These are phyloP conservation scores for Barypeithes pellucidus DNA, from an alignment of 2,888 invertebrate genomes.

Conservation along the genomic window DNA sequence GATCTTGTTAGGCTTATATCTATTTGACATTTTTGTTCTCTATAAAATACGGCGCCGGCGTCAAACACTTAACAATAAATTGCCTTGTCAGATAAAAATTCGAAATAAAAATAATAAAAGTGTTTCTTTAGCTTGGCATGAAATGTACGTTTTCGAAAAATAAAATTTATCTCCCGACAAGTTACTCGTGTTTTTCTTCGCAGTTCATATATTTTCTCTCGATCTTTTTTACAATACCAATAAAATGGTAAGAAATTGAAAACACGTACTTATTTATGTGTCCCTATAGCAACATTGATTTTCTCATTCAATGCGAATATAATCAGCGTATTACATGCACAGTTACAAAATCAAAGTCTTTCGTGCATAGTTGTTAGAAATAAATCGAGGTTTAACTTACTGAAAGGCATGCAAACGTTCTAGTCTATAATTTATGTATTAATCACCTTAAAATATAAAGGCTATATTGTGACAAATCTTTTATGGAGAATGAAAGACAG, in stretches of 20 bases:
- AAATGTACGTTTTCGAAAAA: not conserved
- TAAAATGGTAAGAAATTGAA: constrained; percentile 3
- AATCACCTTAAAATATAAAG: not conserved
- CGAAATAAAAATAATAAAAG: no score
- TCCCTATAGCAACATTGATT: constrained; percentile 49
- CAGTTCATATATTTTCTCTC: not conserved
- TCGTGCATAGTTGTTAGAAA: constrained; percentile 24
- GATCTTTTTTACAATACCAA: not conserved
- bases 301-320: constrained; percentile 23
- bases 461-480: not conserved
- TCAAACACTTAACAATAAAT: no score
- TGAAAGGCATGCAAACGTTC: constrained; percentile 17
- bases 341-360: constrained; percentile 25
- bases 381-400: constrained; percentile 1
- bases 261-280: constrained; percentile 27
- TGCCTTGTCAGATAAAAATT: no score
- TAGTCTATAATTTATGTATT: not conserved
- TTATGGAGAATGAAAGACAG: not conserved
- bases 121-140: no score
- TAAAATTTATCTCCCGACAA: not conserved
- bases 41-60: no score
- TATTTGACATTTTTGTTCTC: no score
- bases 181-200: not conserved
- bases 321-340: constrained; percentile 37
- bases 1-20: no score